Base-by-base conservation (phyloP, 2,888 invertebrate genomes). In the Scelioninae gen. 1 region DNA sequence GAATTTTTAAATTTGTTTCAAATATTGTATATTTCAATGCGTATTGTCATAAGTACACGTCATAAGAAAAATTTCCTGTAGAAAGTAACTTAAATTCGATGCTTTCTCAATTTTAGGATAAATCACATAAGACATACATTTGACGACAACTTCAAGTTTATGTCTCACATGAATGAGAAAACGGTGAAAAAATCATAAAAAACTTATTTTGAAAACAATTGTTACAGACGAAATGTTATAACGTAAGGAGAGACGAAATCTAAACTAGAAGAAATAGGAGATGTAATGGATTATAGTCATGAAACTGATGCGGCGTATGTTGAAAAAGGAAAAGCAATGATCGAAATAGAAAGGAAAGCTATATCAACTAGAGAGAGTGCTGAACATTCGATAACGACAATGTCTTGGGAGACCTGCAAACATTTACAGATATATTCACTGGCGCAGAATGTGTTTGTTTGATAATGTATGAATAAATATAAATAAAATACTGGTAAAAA, bases 351-450 rank as follows among this genome's bases (percentile, higher is more conserved):
- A 40, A 49, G 23, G 49, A 23, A 49, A 49, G 49, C 49, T 49
- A 49, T 49, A 49, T 49, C 49, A 49, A 23, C 49, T 49, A 47
- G 45, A 47, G 45, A 47, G 45, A 15, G 45, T 47, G 45, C 15
- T 47, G 45, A 47, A 47, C 45, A 47, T 15, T 47, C 45, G 49
- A 49, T 49, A 49, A 49, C 49, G 49, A 49, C 49, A 49, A 49
- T 49, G 49, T 49, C 49, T 49, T 49, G 23, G 13, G 49, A 49
- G 23, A 49, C 23, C 49, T 49, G 49, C 49, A 23, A 49, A 49
- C 23, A 23, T 49, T 49, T 49, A 49, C 49, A 23, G 0, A 13
- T 23, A 49, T 23, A 49, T 49, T 49, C 23, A 49, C 49, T 29
- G 23, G 49, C 23, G 10, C 45, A 15, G 45, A 15, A 6, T 47